These are phyloP conservation scores for Proterorhinus semilunaris DNA, from an alignment of 2,113 vertebrate species.

Conservation along the genomic window DNA sequence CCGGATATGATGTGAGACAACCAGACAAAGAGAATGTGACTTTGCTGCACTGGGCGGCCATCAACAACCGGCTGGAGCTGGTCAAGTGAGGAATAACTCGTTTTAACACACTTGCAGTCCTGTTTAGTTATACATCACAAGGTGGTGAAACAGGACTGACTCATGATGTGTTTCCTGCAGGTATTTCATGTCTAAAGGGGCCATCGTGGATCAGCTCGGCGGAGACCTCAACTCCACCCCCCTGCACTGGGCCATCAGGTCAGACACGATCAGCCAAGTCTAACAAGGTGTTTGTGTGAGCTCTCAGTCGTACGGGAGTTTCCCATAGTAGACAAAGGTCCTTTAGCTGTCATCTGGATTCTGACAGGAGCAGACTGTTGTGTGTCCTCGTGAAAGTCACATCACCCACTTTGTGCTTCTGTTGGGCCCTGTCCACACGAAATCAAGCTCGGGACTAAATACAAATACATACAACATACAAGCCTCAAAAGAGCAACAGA, in stretches of 20 bases:
- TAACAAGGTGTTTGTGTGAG: not conserved
- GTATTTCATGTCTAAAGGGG: constrained; percentile 94
- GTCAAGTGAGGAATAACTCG: constrained; percentile 81
- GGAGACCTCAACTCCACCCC: constrained; percentile 96
- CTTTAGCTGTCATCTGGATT: no score
- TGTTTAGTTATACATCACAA: no score
- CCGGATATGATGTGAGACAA: constrained; percentile 90
- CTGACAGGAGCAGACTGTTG: no score
- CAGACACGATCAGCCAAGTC: constrained; percentile 17
- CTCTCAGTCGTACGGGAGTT: no score
- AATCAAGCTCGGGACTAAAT: no score
- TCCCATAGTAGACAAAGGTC: no score
- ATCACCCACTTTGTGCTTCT: no score
- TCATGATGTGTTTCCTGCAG: constrained; percentile 62
- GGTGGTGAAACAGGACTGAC: no score
- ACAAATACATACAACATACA: no score
- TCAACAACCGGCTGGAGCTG: constrained; percentile 93
- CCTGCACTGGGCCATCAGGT: constrained; percentile 97
- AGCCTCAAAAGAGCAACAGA: no score
- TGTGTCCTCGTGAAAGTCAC: no score
- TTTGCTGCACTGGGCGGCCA: constrained; percentile 96
- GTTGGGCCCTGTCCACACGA: no score
- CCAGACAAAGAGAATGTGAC: constrained; percentile 96
- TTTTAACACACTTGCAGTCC: not conserved
- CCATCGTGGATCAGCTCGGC: constrained; percentile 90